Evolutionary conservation across 2,888 invertebrate species (phyloP).

Genomic region (Nephrotoma flavescens): DNA sequence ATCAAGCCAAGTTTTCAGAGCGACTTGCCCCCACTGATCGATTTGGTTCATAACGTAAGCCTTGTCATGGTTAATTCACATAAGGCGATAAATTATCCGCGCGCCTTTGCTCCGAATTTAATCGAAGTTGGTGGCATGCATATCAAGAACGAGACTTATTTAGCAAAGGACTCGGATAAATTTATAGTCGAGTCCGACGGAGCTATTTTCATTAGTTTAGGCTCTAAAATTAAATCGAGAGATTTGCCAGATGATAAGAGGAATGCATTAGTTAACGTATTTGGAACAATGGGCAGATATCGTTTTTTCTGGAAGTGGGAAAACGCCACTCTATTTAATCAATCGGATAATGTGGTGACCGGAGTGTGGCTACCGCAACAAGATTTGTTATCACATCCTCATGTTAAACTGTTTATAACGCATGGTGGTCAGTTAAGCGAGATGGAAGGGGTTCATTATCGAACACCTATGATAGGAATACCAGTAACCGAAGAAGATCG

Average conservation of each 20-base stretch:
- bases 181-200: slow-evolving; percentile 31
- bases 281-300: slow-evolving; percentile 14
- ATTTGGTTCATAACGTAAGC: slow-evolving; percentile 26
- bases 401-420: slow-evolving; percentile 40
- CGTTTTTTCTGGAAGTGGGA: slow-evolving; percentile 39
- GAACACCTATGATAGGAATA: slow-evolving; percentile 36
- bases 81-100: slow-evolving; percentile 26
- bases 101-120: slow-evolving; percentile 28
- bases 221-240: slow-evolving; percentile 25
- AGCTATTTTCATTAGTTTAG: slow-evolving; percentile 33
- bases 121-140: slow-evolving; percentile 27
- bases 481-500: slow-evolving; percentile 38
- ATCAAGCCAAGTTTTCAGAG: slow-evolving; percentile 17
- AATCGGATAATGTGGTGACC: slow-evolving; percentile 29
- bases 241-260: slow-evolving; percentile 28
- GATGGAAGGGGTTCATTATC: slow-evolving; percentile 36
- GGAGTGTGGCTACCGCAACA: slow-evolving; percentile 30
- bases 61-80: slow-evolving; percentile 29
- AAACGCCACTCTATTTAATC: slow-evolving; percentile 22
- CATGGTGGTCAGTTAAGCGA: slow-evolving; percentile 42
- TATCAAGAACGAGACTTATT: slow-evolving; percentile 12
- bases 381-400: slow-evolving; percentile 34
- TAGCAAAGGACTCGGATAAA: slow-evolving; percentile 19
- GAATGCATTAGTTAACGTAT: slow-evolving; percentile 21
- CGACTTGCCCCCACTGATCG: slow-evolving; percentile 25